Conservation (phyloP, 2,888 invertebrate genomes). For the Eurois occulta region DNA sequence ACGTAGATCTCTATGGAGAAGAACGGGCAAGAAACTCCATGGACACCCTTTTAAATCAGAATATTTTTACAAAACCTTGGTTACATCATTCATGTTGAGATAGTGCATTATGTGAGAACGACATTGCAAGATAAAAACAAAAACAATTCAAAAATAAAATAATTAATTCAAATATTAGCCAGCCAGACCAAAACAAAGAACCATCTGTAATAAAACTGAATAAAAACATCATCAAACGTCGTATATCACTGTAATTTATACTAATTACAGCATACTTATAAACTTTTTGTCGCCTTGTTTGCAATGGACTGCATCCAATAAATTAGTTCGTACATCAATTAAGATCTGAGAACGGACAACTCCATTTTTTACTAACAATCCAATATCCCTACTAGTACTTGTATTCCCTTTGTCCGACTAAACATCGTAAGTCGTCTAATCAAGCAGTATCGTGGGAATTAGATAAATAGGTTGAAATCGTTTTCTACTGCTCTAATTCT, state of each 20-base stretch:
- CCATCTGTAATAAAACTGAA: neutral
- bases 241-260: constrained; percentile 24
- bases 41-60: too few species aligned
- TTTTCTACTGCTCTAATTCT: constrained; percentile 53
- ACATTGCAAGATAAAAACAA: too few species aligned
- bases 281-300: constrained; percentile 29
- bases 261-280: constrained; percentile 22
- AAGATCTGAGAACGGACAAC: constrained; percentile 4
- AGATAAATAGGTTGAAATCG: constrained; percentile 62
- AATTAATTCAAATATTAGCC: too few species aligned
- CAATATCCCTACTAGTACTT: constrained; percentile 40
- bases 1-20: too few species aligned
- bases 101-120: too few species aligned
- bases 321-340: constrained; percentile 32
- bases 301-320: constrained; percentile 11
- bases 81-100: too few species aligned
- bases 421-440: constrained; percentile 51
- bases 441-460: constrained; percentile 62
- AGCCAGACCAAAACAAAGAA: neutral
- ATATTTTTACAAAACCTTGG: too few species aligned
- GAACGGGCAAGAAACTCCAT: too few species aligned
- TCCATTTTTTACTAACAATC: constrained; percentile 49
- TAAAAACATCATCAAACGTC: constrained; percentile 2
- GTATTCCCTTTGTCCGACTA: constrained; percentile 36
- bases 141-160: too few species aligned